These are phyloP conservation scores for Tachyglossus aculeatus DNA, from an alignment of 2,797 vertebrate species.

Conservation along the genomic window DNA sequence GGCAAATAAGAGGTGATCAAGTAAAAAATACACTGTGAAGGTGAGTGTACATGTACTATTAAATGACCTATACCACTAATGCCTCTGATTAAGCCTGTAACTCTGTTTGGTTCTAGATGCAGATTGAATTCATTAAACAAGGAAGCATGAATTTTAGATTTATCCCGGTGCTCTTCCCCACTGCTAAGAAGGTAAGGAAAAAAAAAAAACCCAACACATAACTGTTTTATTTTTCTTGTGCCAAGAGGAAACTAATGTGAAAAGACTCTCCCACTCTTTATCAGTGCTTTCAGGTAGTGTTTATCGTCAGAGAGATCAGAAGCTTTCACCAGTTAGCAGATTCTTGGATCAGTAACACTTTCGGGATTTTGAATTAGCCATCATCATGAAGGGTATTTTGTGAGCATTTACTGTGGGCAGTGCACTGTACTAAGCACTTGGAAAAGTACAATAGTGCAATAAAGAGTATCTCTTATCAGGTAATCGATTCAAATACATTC, in stretches of 20 bases:
- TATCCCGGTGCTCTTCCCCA: slow-evolving; percentile 91
- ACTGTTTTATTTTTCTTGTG: slow-evolving; percentile 22
- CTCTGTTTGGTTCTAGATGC: slow-evolving; percentile 82
- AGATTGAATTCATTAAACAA: slow-evolving; percentile 95
- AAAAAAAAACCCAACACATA: neutral
- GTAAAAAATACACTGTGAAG: neutral
- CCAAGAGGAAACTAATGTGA: slow-evolving; percentile 31
- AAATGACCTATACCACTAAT: slow-evolving; percentile 39
- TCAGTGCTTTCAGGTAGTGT: slow-evolving; percentile 17
- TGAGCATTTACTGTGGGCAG: too few relatives aligned
- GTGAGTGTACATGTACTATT: neutral
- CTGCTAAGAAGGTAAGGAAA: slow-evolving; percentile 84
- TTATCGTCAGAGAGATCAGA: slow-evolving; percentile 15
- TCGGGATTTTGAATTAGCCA: too few relatives aligned
- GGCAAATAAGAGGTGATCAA: too few relatives aligned
- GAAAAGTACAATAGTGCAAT: too few relatives aligned
- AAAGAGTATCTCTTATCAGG: too few relatives aligned
- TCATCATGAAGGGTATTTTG: too few relatives aligned
- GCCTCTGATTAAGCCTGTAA: slow-evolving; percentile 60
- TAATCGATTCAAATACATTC: too few relatives aligned
- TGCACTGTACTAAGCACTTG: too few relatives aligned
- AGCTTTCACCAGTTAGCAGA: neutral
- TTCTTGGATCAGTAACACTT: neutral
- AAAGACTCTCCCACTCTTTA: slow-evolving; percentile 19
- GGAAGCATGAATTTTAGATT: slow-evolving; percentile 95